Conservation (phyloP, 2,888 invertebrate genomes). For the Drosophila infuscata region DNA sequence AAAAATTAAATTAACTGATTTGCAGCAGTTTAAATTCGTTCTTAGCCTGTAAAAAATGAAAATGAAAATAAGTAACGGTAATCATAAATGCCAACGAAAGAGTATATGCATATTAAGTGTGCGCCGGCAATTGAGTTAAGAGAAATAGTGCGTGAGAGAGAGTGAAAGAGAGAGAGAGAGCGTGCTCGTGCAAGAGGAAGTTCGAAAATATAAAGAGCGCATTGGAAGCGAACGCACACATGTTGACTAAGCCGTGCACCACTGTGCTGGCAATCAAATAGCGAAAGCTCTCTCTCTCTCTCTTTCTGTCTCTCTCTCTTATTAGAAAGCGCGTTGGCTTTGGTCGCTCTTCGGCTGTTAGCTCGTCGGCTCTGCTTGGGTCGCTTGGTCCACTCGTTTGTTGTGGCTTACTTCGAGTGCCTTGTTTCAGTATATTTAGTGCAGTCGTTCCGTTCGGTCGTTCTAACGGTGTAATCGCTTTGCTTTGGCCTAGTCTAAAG, state of each 20-base stretch:
- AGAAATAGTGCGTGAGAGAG: slow-evolving; percentile 16
- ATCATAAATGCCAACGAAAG: slow-evolving; percentile 40
- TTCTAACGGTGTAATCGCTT: slow-evolving; percentile 61
- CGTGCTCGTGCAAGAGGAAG: slow-evolving; percentile 16
- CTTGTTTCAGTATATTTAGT: slow-evolving; percentile 81
- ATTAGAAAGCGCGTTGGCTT: slow-evolving; percentile 54
- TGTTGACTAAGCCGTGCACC: slow-evolving; percentile 38
- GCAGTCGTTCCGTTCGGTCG: slow-evolving; percentile 83
- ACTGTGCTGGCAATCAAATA: slow-evolving; percentile 49
- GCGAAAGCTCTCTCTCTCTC: slow-evolving; percentile 51
- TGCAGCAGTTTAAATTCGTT: not conserved
- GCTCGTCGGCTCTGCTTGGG: slow-evolving; percentile 38
- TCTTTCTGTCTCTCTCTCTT: slow-evolving; percentile 8
- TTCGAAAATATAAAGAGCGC: slow-evolving; percentile 43
- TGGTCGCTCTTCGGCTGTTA: slow-evolving; percentile 14
- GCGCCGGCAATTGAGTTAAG: slow-evolving; percentile 27
- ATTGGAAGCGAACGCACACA: slow-evolving; percentile 55
- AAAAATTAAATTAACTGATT: slow-evolving; percentile 15
- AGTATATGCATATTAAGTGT: slow-evolving; percentile 50
- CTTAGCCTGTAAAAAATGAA: not conserved
- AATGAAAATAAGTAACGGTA: slow-evolving; percentile 11
- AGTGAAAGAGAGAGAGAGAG: slow-evolving; percentile 13
- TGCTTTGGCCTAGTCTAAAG: slow-evolving; percentile 58
- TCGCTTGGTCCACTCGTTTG: slow-evolving; percentile 43
- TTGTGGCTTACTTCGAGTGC: slow-evolving; percentile 48